A percentile compares a stretch with the other conserved stretches of the same genome.
Conservation (phyloP, 2,113 vertebrate genomes). For the Bos taurus region DNA sequence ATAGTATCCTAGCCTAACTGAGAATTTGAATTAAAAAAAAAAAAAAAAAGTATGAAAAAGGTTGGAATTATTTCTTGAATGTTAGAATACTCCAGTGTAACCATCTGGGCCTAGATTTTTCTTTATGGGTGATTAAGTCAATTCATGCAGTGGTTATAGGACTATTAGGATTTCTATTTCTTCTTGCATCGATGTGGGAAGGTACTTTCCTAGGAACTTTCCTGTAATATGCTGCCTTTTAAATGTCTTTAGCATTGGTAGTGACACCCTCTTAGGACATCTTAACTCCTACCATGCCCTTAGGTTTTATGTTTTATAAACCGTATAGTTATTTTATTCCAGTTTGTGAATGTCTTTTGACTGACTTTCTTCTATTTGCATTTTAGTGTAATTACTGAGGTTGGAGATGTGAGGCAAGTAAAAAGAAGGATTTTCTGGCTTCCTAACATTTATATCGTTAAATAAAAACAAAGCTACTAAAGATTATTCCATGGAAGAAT, state of each 20-base stretch:
- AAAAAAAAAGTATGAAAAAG: neutral
- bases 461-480: neutral
- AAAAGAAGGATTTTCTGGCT: neutral
- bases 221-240: neutral
- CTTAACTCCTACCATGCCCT: neutral
- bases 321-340: neutral
- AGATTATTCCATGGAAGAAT: neutral
- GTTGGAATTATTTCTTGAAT: neutral
- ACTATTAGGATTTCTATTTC: slow-evolving; percentile 10
- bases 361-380: neutral
- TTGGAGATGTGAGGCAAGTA: neutral
- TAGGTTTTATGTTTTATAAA: neutral
- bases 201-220: neutral
- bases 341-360: neutral
- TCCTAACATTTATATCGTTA: neutral
- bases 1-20: no score
- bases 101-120: neutral
- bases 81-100: neutral
- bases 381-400: neutral
- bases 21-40: no score
- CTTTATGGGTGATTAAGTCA: neutral
- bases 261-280: neutral
- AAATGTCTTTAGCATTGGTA: neutral
- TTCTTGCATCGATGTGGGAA: neutral
- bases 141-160: neutral